Base-by-base conservation (phyloP, 2,797 vertebrate genomes). In the Gymnothorax reevesii region DNA sequence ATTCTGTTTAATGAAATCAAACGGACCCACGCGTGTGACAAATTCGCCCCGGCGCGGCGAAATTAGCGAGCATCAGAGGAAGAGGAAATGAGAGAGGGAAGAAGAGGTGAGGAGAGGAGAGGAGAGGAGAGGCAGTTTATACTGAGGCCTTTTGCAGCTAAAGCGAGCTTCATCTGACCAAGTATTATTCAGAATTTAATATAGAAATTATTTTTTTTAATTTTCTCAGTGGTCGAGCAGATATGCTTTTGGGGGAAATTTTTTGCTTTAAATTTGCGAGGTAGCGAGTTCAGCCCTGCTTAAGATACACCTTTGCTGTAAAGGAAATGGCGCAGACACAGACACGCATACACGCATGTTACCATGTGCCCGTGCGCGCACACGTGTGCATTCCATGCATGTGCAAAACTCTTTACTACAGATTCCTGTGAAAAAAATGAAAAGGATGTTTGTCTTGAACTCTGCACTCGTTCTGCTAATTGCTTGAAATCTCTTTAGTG, bases 1-100 rank as follows among this genome's bases (percentile, higher is more conserved):
- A 98, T 98, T 98, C 97, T 96, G 95, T 98, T 98, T 98, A 98
- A 98, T 99, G 97, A 97, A 98, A 98, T 99, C 97, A 98, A 98
- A 98, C 96, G 96, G 96, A 97, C 96, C 96, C 95, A 96, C 93
- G 95, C 92, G 87, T 96, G 94, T 95, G 95, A 97, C 97, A 98
- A 97, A 97, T 98, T 97, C 95, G 95, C 96, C 96, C 94, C 94
- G 95, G 96, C 96, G 93, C 92, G 93, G 95, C 95, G 94, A 95
- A 97, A 98, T 97, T 96, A 97, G 96, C 90, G 94, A 93, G 94
- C 93, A 96, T 96, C 93, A 96, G 92, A 94, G 95, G 94, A 90
- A 93, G 89, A 86, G 87, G 92, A 90, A 89, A 86, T 73, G 69
- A 86, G 89, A 87, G 89, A 90, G 87, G 87, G 57, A 6, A 87